Evolutionary conservation across 1,140 invertebrate species (phyloP).

Genomic region (Caerostris extrusa): DNA sequence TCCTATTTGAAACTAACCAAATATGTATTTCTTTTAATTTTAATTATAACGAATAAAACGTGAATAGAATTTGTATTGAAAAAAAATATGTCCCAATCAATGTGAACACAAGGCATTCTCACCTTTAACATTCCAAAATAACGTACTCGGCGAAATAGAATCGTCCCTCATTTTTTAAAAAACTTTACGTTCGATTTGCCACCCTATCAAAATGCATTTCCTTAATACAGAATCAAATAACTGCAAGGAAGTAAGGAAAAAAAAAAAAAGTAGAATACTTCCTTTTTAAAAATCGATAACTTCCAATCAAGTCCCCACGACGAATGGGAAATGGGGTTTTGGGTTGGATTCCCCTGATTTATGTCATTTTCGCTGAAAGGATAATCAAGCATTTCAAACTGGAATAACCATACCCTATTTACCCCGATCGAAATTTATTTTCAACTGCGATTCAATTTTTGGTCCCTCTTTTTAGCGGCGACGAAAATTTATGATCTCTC

Average conservation of each 20-base stretch:
- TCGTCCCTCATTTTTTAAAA: no score
- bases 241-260: neutral
- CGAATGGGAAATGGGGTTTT: neutral
- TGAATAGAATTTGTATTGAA: no score
- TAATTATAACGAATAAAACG: no score
- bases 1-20: no score
- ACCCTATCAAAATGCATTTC: conserved; percentile 11
- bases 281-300: conserved; percentile 39
- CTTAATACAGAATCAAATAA: conserved; percentile 14
- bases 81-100: no score
- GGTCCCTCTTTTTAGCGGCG: neutral
- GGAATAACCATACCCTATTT: conserved; percentile 17
- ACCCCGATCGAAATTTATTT: neutral
- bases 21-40: no score
- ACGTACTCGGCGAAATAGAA: no score
- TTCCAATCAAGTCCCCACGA: neutral
- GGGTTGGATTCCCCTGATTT: neutral
- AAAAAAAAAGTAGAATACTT: neutral
- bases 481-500: neutral
- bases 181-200: neutral
- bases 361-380: conserved; percentile 21
- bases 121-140: no score
- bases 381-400: conserved; percentile 32
- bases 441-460: conserved; percentile 5
- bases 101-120: no score